Evolutionary conservation across 2,113 vertebrate species (phyloP), one percentile per base, ranked within the genome.

Genomic region (Albula goreensis): DNA sequence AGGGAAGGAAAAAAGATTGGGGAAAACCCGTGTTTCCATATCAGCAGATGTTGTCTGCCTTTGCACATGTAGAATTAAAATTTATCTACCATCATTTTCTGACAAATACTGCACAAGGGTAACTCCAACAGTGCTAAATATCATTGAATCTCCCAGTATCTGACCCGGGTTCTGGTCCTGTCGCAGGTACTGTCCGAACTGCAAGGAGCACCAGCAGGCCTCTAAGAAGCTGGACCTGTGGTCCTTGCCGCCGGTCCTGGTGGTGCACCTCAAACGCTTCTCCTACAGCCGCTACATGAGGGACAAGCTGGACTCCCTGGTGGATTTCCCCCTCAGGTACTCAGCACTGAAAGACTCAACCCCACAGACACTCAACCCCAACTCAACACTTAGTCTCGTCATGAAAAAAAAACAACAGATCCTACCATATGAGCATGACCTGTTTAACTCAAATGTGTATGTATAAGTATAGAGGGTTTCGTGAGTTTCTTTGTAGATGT

Each of bases 231-330:
- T 99, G 89, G 98, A 99, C 89, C 93, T 99, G 87, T 99, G 98
- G 98, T 98, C 96, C 2, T 91, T 99, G 91, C 98, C 98, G 15
- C 98, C 98, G 0, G 97, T 99, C 56, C 93, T 99, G 86, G 98
- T 99, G 85, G 98, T 99, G 83, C 98, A 99, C 89, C 95, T 99
- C 49, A 99, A 99, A 86, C 96, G 98, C 82, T 99, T 99, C 94
- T 99, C 98, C 85, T 99, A 99, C 87, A 99, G 97, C 90, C 96
- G 98, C 89, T 99, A 99, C n/a, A 98, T 98, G 97, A 97, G 98
- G 90, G 98, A 99, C 92, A 99, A 99, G 88, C 92, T 99, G 93
- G 98, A 99, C 94, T 99, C 97, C 0, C 94, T 99, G 87, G 98
- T 99, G 89, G 98, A 97, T 88, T 99, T 99, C 89, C 98, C 98